Conservation (phyloP, 2,888 invertebrate species). For the Dasysyrphus albostriatus region DNA sequence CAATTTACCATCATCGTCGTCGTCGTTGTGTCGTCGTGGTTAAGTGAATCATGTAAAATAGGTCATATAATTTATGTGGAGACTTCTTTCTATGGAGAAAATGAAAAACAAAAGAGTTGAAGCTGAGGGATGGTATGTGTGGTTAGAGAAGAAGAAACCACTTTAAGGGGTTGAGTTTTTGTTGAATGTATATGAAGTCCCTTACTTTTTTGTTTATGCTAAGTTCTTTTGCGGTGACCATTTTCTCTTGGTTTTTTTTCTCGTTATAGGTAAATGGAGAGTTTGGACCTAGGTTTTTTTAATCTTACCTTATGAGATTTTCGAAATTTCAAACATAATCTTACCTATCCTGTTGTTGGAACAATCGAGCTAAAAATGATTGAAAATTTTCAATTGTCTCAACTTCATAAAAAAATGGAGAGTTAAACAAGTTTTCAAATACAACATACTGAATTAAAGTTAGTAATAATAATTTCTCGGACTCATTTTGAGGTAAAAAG, state of each 20-base stretch:
- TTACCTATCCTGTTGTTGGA: too few relatives aligned
- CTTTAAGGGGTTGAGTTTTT: background rate
- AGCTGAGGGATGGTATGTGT: slow-evolving; percentile 35
- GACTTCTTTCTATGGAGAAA: slow-evolving; percentile 11
- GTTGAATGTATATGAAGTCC: background rate
- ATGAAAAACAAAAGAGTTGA: slow-evolving; percentile 14
- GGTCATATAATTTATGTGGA: slow-evolving; percentile 48
- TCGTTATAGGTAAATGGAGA: background rate
- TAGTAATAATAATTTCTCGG: too few relatives aligned
- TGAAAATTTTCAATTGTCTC: background rate
- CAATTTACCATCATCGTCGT: slow-evolving; percentile 25
- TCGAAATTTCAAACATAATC: too few relatives aligned
- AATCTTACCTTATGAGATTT: background rate
- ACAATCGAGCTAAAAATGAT: background rate
- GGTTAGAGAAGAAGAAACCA: slow-evolving; percentile 16
- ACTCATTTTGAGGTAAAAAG: background rate
- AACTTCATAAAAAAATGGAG: too few relatives aligned
- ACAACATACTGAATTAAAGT: too few relatives aligned
- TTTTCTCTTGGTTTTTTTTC: background rate
- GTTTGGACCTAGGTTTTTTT: background rate
- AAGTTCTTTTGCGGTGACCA: background rate
- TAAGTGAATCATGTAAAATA: slow-evolving; percentile 61
- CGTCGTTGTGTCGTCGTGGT: slow-evolving; percentile 24
- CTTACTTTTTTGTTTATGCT: background rate
- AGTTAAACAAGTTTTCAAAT: too few relatives aligned